These are phyloP conservation scores for Halichondria panicea DNA, from an alignment of 37 sponge, comb jelly and placozoan genomes.

Conservation along the genomic window DNA sequence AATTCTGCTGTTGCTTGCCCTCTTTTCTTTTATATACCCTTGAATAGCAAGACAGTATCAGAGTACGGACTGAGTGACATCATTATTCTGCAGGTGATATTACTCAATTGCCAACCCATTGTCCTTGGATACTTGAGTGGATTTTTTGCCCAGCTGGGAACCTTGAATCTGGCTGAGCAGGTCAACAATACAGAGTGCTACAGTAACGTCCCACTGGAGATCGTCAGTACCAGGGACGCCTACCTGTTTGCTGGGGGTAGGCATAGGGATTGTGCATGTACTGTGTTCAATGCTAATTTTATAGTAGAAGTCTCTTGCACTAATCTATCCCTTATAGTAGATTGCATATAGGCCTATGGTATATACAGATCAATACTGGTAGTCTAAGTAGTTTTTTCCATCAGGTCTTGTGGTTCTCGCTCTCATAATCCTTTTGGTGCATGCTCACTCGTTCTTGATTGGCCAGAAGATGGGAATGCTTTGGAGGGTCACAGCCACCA, in stretches of 20 bases:
- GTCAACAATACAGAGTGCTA: not conserved
- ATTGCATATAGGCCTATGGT: no score
- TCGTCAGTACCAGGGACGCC: conserved; percentile 39
- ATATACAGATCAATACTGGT: no score
- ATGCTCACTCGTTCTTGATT: conserved; percentile 33
- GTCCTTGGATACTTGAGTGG: conserved; percentile 57
- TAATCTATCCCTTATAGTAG: no score
- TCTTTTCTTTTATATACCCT: no score
- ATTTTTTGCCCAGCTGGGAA: conserved; percentile 34
- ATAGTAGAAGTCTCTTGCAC: no score
- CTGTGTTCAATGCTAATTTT: no score
- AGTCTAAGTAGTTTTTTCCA: no score
- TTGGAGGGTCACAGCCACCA: conserved; percentile 36
- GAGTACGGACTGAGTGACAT: not conserved
- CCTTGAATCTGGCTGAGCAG: not conserved
- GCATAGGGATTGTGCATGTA: no score
- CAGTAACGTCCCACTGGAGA: not conserved
- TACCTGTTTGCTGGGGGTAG: conserved; percentile 66
- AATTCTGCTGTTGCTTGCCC: no score
- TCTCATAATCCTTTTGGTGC: conserved; percentile 13
- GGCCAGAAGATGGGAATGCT: conserved; percentile 52
- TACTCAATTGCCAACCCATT: conserved; percentile 49
- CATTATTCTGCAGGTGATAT: conserved; percentile 25
- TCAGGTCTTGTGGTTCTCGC: conserved; percentile 44
- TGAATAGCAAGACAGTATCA: not conserved